Base-by-base conservation (phyloP, 2,888 invertebrate species). In the Girardia tigrina region DNA sequence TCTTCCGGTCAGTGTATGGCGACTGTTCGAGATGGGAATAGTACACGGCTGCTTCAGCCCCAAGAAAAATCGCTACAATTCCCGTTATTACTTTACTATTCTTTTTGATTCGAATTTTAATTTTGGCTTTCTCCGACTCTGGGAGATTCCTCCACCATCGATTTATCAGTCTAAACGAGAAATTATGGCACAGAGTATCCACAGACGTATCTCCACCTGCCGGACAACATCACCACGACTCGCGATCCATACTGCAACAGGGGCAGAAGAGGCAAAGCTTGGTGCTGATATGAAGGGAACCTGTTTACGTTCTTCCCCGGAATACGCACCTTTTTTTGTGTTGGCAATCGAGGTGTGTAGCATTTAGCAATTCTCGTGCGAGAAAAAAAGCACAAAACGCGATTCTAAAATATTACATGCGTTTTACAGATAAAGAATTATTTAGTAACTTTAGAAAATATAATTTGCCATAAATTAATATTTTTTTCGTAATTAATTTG, bases 111-210 rank as follows among this genome's bases (percentile, higher is more conserved):
- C 23, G 14, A 4, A 28, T 71, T 6, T 12, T 71, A 8, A 71
- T 23, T 14, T 2, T 14, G 2, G 29, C 4, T 27, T 29, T 27
- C 23, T 29, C 29, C 23, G 23, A 4, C 2, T 4, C 2, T 2
- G 71, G 23, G 2, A 71, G 71, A 28, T 71, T 71, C 23, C 29
- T 26, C 71, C 71, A 71, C 71, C 71, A 71, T 6, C 71, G 71
- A 56, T 56, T 56, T 56, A 56, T 20, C 23, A 56, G n/a, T 56
- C 56, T 56, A 36, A 12, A 2, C n/a, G 23, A 56, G 23, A 56
- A n/a, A 56, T 56, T 4, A 8, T 12, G n/a, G n/a, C n/a, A 56
- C 4, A n/a, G 23, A 8, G 23, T 2, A 6, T 20, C 4, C 4
- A 36, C n/a, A 12, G 4, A 20, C 4, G 20, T n/a, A 56, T 20